Percentiles rank a stretch among this genome's conserved stretches.
These are phyloP conservation scores for Drosophila atripex DNA, from an alignment of 2,888 invertebrate species.

Conservation along the genomic window DNA sequence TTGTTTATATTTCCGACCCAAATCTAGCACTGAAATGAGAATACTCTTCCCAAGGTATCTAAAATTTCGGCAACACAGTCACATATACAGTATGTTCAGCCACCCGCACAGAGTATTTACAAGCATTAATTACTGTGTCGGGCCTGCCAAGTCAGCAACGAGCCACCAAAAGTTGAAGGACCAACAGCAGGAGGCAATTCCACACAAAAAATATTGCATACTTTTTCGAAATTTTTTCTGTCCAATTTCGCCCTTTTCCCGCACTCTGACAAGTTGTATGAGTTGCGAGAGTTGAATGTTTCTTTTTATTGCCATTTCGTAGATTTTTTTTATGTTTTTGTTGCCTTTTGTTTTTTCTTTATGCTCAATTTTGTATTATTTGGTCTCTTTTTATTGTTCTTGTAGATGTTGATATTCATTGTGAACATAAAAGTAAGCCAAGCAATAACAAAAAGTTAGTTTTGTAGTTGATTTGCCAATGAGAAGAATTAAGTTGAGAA, in stretches of 20 bases:
- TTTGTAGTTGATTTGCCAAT: constrained; percentile 37
- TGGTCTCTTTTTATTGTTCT: constrained; percentile 35
- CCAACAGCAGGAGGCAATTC: constrained; percentile 36
- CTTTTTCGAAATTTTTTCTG: constrained; percentile 49
- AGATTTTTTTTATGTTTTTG: constrained; percentile 26
- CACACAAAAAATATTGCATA: constrained; percentile 64
- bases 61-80: neutral
- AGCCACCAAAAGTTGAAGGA: constrained; percentile 43
- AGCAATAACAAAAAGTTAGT: constrained; percentile 37
- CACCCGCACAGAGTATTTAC: constrained; percentile 50
- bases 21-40: neutral
- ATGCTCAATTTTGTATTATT: constrained; percentile 40
- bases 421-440: constrained; percentile 45
- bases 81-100: constrained; percentile 16
- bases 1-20: neutral
- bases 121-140: constrained; percentile 72
- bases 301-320: constrained; percentile 58
- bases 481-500: constrained; percentile 21
- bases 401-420: constrained; percentile 41
- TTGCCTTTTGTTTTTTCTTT: constrained; percentile 26
- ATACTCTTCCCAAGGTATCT: neutral
- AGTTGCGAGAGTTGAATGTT: constrained; percentile 56
- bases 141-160: constrained; percentile 58
- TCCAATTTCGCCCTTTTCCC: constrained; percentile 26
- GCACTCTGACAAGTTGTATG: constrained; percentile 38